A percentile compares a stretch with the other conserved stretches of the same genome.
These are phyloP conservation scores for Furcifer pardalis DNA, from an alignment of 2,797 vertebrate species.

Conservation along the genomic window DNA sequence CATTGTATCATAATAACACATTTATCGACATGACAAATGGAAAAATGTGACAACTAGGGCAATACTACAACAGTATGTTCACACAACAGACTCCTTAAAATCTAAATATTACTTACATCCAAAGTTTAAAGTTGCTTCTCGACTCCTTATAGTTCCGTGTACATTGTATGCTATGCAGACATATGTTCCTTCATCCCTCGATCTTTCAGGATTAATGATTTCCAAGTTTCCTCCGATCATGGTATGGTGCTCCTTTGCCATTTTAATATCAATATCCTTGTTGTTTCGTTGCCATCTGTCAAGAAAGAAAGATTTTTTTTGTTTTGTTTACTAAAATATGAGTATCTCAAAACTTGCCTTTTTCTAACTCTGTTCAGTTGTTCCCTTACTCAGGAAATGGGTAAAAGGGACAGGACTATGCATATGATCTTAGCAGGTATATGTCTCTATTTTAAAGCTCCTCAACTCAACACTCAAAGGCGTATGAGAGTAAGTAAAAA, in stretches of 20 bases:
- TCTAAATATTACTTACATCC: constrained; percentile 86
- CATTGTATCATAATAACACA: background rate
- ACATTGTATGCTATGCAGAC: constrained; percentile 87
- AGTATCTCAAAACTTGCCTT: accelerated
- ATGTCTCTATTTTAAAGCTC: background rate
- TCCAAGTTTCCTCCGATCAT: constrained; percentile 90
- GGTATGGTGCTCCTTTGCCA: constrained; percentile 83
- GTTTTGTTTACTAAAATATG: constrained; percentile 15
- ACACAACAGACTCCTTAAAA: background rate
- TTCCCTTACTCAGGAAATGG: too few relatives aligned
- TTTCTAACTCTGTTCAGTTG: background rate
- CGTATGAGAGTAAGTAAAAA: too few relatives aligned
- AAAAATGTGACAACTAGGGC: background rate
- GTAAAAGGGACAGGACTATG: background rate
- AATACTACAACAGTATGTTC: background rate
- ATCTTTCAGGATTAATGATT: constrained; percentile 88
- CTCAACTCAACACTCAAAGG: too few relatives aligned
- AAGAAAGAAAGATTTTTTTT: constrained; percentile 42
- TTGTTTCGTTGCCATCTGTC: constrained; percentile 89
- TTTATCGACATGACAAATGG: background rate
- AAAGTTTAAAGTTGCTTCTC: constrained; percentile 87
- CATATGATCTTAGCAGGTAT: background rate
- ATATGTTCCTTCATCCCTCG: constrained; percentile 87
- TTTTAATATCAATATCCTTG: constrained; percentile 78
- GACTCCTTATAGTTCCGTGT: constrained; percentile 89